These are phyloP conservation scores for Drosophila gaucha DNA, from an alignment of 2,888 invertebrate genomes.

Conservation along the genomic window DNA sequence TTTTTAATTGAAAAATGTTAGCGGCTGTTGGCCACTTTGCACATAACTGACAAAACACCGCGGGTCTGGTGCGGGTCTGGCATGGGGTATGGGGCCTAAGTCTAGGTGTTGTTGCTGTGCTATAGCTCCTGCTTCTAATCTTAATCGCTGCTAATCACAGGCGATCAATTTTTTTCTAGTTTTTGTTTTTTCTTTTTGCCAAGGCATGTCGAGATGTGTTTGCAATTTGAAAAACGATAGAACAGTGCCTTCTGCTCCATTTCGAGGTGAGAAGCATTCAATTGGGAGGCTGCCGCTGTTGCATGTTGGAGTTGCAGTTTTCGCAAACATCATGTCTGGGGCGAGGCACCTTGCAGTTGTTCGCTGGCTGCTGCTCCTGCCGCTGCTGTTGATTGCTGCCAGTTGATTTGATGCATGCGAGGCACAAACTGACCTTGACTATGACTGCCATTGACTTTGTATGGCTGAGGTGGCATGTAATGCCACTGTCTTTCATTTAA, in stretches of 20 bases:
- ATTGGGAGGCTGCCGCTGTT: conserved; percentile 48
- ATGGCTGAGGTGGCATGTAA: conserved; percentile 40
- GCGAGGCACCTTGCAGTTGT: conserved; percentile 73
- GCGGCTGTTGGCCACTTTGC: conserved; percentile 77
- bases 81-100: conserved; percentile 7
- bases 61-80: conserved; percentile 61
- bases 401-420: conserved; percentile 75
- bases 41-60: conserved; percentile 78
- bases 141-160: conserved; percentile 78
- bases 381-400: conserved; percentile 59
- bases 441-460: conserved; percentile 55
- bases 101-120: conserved; percentile 26
- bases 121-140: conserved; percentile 62
- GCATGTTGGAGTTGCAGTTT: conserved; percentile 26
- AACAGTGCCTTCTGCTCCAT: conserved; percentile 68
- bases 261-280: conserved; percentile 76
- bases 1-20: conserved; percentile 78
- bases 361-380: conserved; percentile 11
- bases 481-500: conserved; percentile 54
- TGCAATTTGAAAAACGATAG: conserved; percentile 72
- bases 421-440: conserved; percentile 69
- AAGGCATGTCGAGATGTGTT: conserved; percentile 50
- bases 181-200: conserved; percentile 14
- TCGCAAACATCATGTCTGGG: conserved; percentile 65
- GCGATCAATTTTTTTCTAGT: conserved; percentile 67